phyloP scores from a whole-genome alignment of 92 coral and sea anemone species.

The Palythoa heliodiscus region DNA sequence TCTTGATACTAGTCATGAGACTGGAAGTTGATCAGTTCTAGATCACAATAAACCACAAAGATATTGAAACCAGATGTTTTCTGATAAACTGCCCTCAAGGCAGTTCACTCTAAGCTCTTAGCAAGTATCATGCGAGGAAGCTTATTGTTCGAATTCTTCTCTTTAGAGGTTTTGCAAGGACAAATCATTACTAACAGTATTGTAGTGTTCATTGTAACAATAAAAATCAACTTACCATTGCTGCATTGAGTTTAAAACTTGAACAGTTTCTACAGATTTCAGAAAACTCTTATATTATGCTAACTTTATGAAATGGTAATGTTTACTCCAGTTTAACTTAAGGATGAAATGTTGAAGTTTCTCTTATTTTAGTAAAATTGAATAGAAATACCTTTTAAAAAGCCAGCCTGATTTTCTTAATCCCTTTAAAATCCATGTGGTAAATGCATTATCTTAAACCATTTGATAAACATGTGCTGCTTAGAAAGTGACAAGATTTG shows the following conservation, averaged over 20 bases:
- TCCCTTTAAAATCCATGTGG: conserved; percentile 14
- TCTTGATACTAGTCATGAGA: background rate
- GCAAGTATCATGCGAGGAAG: background rate
- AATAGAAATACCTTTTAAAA: background rate
- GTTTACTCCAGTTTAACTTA: background rate
- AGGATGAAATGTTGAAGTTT: background rate
- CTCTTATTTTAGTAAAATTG: background rate
- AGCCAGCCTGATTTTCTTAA: background rate
- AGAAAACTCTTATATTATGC: background rate
- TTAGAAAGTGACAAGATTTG: conserved; percentile 6
- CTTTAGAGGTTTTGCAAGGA: background rate
- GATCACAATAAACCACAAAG: conserved; percentile 1
- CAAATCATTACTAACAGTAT: no score
- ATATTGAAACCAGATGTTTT: conserved; percentile 40
- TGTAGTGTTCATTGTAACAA: background rate
- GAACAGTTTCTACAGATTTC: background rate
- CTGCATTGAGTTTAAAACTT: background rate
- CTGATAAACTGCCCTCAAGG: conserved; percentile 29
- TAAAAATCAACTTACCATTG: background rate
- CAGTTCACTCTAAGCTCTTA: conserved; percentile 6
- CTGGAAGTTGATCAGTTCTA: background rate
- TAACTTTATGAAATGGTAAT: background rate
- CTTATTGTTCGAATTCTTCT: background rate
- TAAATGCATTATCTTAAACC: background rate
- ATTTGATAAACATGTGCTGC: conserved; percentile 33